These are phyloP conservation scores for Bombus waltoni DNA, from an alignment of 1,140 invertebrate species.

Conservation along the genomic window DNA sequence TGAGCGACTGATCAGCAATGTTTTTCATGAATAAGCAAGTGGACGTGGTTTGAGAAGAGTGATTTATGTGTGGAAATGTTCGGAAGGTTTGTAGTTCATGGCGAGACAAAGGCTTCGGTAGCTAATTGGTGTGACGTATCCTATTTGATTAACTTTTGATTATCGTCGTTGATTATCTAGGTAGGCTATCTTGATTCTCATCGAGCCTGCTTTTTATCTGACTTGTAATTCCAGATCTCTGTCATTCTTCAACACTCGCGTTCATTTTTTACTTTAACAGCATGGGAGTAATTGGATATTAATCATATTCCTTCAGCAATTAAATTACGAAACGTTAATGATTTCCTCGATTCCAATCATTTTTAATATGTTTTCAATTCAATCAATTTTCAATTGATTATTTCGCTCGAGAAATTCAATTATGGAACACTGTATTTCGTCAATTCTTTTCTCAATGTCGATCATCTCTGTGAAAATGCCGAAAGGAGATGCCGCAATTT, in stretches of 20 bases:
- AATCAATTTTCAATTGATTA: no score
- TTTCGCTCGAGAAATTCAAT: neutral
- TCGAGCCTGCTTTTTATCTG: neutral
- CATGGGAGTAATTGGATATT: neutral
- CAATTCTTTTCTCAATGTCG: no score
- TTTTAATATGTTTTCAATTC: neutral
- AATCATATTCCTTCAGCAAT: neutral
- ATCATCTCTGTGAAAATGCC: no score
- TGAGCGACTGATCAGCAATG: neutral
- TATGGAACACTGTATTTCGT: no score
- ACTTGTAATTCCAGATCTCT: neutral
- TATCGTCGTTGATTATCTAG: conserved; percentile 13
- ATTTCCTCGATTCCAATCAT: neutral
- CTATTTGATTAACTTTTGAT: neutral
- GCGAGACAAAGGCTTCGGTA: neutral
- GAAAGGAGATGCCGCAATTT: no score
- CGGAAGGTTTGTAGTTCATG: neutral
- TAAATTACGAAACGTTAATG: neutral
- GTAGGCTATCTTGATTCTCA: neutral
- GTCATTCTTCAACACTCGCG: neutral
- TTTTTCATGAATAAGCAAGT: neutral
- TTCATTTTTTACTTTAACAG: neutral
- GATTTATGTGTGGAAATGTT: neutral
- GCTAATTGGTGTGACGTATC: neutral
- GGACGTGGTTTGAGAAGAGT: neutral